These are phyloP conservation scores for Lacerta agilis DNA, from an alignment of 2,797 vertebrate genomes.

Conservation along the genomic window DNA sequence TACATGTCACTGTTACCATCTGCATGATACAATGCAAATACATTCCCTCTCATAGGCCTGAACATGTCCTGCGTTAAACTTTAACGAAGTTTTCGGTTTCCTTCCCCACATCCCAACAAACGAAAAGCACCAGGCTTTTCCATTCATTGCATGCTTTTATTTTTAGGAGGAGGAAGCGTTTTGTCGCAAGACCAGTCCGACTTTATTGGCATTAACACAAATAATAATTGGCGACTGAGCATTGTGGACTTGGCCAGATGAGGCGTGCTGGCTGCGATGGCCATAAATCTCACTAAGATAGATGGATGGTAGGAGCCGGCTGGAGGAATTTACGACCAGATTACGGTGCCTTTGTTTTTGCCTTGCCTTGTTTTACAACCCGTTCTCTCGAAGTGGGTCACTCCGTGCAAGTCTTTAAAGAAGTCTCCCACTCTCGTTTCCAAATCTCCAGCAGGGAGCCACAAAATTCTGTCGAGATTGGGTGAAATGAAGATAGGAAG, in stretches of 20 bases:
- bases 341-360: slow-evolving; percentile 2
- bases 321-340: background rate
- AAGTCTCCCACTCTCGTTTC: background rate
- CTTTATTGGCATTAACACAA: slow-evolving; percentile 3
- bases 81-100: background rate
- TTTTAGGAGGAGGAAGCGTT: background rate
- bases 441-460: slow-evolving; percentile 56
- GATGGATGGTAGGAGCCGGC: slow-evolving; percentile 14
- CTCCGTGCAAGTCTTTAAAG: background rate
- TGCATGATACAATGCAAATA: background rate
- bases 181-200: background rate
- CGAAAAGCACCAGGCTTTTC: background rate
- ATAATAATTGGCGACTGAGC: slow-evolving; percentile 16
- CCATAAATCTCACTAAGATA: slow-evolving; percentile 22
- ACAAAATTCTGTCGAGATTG: slow-evolving; percentile 67
- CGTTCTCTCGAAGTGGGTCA: slow-evolving; percentile 8
- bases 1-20: too few relatives aligned
- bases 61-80: background rate
- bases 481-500: slow-evolving; percentile 71
- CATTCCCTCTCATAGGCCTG: background rate
- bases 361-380: slow-evolving; percentile 35
- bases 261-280: background rate
- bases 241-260: background rate
- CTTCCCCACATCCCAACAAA: background rate
- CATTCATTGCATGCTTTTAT: background rate